Conservation (phyloP, 2,113 vertebrate genomes). For the Leucoraja erinaceus region DNA sequence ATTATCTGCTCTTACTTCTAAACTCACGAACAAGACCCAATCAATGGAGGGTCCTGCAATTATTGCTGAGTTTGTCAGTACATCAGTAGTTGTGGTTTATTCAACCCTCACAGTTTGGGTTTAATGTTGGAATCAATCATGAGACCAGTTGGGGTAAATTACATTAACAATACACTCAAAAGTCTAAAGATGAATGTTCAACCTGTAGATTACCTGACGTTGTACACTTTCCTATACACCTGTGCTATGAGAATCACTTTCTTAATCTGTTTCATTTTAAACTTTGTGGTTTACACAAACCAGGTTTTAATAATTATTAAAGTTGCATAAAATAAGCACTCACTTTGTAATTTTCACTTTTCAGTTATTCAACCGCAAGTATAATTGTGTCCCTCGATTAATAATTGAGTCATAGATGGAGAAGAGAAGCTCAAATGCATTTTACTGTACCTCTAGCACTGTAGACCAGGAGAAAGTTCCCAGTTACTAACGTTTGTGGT, state of each 20-base stretch:
- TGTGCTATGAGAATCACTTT: not conserved
- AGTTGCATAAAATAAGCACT: not conserved
- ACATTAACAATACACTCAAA: not conserved
- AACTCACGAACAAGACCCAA: not conserved
- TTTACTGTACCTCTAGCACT: not conserved
- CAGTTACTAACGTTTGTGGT: not conserved
- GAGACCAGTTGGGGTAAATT: not conserved
- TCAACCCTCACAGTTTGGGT: not conserved
- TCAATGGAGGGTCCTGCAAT: not conserved
- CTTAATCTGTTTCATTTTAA: not conserved
- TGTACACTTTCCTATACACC: not conserved
- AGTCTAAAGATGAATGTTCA: not conserved
- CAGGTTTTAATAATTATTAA: conserved; percentile 11
- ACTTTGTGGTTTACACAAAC: not conserved
- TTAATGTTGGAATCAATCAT: not conserved
- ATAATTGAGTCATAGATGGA: not conserved
- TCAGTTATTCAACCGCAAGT: not conserved
- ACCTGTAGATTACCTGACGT: not conserved
- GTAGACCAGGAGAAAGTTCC: not conserved
- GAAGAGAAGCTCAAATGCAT: not conserved
- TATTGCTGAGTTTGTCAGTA: not conserved
- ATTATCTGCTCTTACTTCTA: not conserved
- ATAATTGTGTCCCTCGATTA: not conserved
- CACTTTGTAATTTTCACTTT: not conserved
- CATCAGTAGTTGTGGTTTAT: not conserved